Base-by-base conservation (phyloP, 1,140 invertebrate genomes). In the Glossosoma conforme region DNA sequence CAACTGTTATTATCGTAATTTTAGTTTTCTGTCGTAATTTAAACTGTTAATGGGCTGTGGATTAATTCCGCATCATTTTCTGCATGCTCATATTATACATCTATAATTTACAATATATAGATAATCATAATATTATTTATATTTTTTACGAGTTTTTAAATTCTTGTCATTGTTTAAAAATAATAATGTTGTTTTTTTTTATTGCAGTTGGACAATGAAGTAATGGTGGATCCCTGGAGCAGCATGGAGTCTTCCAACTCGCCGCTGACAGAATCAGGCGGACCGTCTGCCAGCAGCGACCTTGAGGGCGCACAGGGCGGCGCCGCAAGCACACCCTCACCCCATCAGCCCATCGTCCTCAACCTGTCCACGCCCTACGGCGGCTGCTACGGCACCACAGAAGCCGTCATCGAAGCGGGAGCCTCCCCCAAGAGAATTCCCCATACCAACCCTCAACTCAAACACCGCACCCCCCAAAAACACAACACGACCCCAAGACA, bases 181-280 rank as follows among this genome's bases (percentile, higher is more conserved):
- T 36, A 21, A 43, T 38, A 52, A 47, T 50, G 43, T 13, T 51
- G 28, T 60, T 57, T 57, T 46, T 8, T 3, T 38, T 67, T 70
- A 65, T 72, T 72, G n/a, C 66, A 74, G 71, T 72, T 72, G 71
- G 71, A 74, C 67, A 74, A 72, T 68, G 71, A 74, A 70, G 67
- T 74, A 52, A 70, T 69, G 65, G 65, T 71, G 66, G 71, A 74
- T 65, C 67, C 69, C 52, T 74, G 71, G 71, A 74, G 71, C 70
- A 74, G 71, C 57, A 74, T 74, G 71, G 71, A 74, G 62, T 71
- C 69, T 37, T 70, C 70, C 37, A 71, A 70, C 65, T 74, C 71
- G 44, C 69, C 69, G 61, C 65, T 72, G 60, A 72, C 69, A 54
- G 69, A 72, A 61, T 52, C 48, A 4, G 68, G 46, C 69, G 64